phyloP scores from a whole-genome alignment of 1,140 invertebrate species.

The Kradibia gibbosae region DNA sequence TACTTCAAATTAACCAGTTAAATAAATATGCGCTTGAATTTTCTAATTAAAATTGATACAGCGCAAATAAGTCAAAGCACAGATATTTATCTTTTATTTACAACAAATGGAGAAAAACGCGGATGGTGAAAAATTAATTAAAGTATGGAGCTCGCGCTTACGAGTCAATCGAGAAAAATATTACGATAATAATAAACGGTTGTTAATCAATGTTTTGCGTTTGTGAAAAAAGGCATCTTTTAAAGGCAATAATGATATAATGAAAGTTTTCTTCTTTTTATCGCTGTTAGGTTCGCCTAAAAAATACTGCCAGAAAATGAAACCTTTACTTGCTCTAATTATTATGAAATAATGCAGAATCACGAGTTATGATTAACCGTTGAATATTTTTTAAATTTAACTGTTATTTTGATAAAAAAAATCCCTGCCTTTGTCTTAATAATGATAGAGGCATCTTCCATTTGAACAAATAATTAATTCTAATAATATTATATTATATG shows the following conservation, averaged over 20 bases:
- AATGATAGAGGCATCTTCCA: too few species aligned
- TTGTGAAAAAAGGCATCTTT: background rate
- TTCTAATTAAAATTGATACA: constrained; percentile 30
- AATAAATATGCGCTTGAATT: constrained; percentile 11
- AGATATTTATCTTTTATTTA: constrained; percentile 28
- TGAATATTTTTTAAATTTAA: background rate
- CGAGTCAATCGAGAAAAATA: constrained; percentile 24
- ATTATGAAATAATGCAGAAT: background rate
- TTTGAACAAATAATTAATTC: too few species aligned
- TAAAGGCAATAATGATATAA: constrained; percentile 18
- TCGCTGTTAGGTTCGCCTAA: too few species aligned
- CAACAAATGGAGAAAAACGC: constrained; percentile 3
- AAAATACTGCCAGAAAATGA: constrained; percentile 2
- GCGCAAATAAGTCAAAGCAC: background rate
- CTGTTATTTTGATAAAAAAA: too few species aligned
- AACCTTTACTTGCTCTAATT: background rate
- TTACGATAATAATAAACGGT: constrained; percentile 26
- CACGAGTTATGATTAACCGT: background rate
- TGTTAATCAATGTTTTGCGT: constrained; percentile 27
- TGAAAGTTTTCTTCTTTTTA: constrained; percentile 16
- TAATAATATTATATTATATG: too few species aligned
- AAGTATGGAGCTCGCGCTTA: background rate
- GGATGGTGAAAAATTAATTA: constrained; percentile 43
- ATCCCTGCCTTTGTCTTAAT: too few species aligned
- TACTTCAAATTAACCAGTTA: constrained; percentile 1